phyloP scores from a whole-genome alignment of 2,888 invertebrate species.

The Salticus scenicus region DNA sequence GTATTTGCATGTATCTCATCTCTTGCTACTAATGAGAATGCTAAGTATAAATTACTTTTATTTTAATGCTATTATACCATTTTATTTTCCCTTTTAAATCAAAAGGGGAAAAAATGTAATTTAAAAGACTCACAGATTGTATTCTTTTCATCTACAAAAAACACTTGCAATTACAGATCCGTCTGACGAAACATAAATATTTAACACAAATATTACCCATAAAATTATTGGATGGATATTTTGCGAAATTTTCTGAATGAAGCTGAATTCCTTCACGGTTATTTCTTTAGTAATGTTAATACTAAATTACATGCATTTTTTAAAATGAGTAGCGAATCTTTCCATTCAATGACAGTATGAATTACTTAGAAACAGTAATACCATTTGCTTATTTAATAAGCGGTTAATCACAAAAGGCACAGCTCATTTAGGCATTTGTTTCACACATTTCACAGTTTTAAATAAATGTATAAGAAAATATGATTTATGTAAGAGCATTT shows the following conservation, averaged over 20 bases:
- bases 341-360: not conserved
- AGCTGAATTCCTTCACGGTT: not conserved
- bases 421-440: too few species aligned
- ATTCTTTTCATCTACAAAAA: not conserved
- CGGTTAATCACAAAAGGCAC: not conserved
- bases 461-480: too few species aligned
- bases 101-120: not conserved
- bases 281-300: not conserved
- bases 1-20: too few species aligned
- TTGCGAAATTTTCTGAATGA: not conserved
- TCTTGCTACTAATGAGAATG: too few species aligned
- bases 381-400: not conserved
- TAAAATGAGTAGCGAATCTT: not conserved
- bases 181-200: not conserved
- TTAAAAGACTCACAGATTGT: not conserved
- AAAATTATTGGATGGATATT: not conserved
- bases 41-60: too few species aligned
- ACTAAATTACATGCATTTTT: not conserved
- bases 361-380: not conserved
- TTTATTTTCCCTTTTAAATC: too few species aligned
- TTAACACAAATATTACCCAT: not conserved
- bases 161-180: not conserved
- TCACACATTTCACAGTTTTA: too few species aligned
- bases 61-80: too few species aligned
- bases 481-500: too few species aligned